phyloP scores from a whole-genome alignment of 2,797 vertebrate genomes.

The Notoglanidium macrostoma region DNA sequence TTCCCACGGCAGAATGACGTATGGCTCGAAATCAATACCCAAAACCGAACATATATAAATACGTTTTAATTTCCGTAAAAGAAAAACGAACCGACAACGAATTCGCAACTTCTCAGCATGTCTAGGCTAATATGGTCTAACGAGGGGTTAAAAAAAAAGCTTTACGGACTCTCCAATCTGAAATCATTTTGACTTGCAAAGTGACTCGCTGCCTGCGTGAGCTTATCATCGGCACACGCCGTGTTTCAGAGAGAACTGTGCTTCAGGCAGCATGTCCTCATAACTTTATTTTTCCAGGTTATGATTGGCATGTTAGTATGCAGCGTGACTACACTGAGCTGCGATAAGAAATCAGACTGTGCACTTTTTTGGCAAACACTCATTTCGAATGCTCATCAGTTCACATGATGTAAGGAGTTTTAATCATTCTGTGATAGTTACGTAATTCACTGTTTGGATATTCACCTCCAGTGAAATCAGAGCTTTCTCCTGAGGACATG shows the following conservation, averaged over 20 bases:
- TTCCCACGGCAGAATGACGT: background rate
- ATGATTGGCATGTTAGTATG: background rate
- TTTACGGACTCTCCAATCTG: background rate
- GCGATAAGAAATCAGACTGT: background rate
- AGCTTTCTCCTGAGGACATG: background rate
- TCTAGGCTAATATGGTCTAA: background rate
- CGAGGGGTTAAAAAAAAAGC: too few species aligned
- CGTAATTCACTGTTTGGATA: background rate
- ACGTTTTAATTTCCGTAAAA: background rate
- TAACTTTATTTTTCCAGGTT: background rate
- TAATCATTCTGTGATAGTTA: too few species aligned
- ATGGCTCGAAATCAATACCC: background rate
- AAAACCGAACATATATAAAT: background rate
- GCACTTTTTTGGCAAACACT: background rate
- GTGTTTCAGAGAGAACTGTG: background rate
- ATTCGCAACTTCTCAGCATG: too few species aligned
- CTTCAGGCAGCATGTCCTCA: background rate
- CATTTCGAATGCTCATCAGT: background rate
- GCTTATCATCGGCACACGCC: background rate
- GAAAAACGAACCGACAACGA: background rate
- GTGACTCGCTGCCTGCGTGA: background rate
- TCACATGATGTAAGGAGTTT: background rate
- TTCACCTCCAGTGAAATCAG: background rate
- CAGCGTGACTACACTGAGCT: background rate
- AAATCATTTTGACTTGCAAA: conserved; percentile 20